A percentile compares a stretch with the other conserved stretches of the same genome.
phyloP scores from a whole-genome alignment of 2,797 vertebrate genomes.

The Tympanoctomys barrerae region DNA sequence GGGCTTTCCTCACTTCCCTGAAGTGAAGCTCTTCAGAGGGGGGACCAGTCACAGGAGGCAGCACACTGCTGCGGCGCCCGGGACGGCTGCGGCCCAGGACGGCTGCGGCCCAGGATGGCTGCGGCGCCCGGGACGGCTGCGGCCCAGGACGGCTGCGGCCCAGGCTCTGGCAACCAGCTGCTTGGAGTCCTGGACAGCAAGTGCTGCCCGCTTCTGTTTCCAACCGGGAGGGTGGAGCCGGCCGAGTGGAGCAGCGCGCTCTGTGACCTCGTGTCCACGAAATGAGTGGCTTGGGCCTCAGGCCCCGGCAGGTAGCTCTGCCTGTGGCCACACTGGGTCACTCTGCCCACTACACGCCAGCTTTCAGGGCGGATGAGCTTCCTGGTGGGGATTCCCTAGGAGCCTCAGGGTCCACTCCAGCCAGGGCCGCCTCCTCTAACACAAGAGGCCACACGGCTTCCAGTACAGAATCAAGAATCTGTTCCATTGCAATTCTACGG shows the following conservation, averaged over 20 bases:
- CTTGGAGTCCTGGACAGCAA: not conserved
- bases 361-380: not conserved
- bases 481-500: not conserved
- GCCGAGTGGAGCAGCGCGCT: not conserved
- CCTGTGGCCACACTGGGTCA: too few species aligned
- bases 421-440: not conserved
- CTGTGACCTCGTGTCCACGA: not conserved
- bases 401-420: not conserved
- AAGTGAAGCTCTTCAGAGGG: slow-evolving; percentile 42
- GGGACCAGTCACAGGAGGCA: slow-evolving; percentile 50
- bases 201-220: too few species aligned
- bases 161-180: not conserved
- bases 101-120: too few species aligned
- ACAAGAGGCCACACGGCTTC: not conserved
- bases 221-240: not conserved
- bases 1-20: slow-evolving; percentile 40
- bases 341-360: too few species aligned
- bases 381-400: not conserved
- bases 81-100: too few species aligned
- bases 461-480: not conserved
- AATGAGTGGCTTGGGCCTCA: not conserved
- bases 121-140: not conserved
- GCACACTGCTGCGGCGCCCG: not conserved
- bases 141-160: not conserved
- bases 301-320: too few species aligned